Conservation (phyloP, 2,797 vertebrate genomes). For the Remorina albescens region DNA sequence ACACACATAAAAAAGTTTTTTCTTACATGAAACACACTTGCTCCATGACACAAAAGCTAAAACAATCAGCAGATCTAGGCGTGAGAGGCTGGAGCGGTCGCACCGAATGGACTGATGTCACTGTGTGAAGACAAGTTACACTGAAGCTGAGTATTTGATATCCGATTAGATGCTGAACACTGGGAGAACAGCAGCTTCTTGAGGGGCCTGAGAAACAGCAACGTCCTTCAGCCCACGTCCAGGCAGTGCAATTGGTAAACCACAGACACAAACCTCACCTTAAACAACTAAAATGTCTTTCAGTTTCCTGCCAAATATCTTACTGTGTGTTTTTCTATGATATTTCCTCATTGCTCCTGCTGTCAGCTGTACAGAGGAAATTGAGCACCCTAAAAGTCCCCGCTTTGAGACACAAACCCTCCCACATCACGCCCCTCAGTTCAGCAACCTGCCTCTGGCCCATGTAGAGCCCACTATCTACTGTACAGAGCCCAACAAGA, state of each 20-base stretch:
- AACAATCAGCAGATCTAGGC: background rate
- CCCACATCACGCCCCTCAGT: background rate
- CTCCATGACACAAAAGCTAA: background rate
- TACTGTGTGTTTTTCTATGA: background rate
- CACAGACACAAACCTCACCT: background rate
- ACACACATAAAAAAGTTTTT: no score
- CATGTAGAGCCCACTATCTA: background rate
- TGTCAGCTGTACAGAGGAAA: conserved; percentile 36
- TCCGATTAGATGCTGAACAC: conserved; percentile 19
- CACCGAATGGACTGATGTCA: no score
- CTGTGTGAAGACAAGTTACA: background rate
- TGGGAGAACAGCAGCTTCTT: background rate
- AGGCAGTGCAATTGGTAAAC: conserved; percentile 17
- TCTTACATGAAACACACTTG: background rate
- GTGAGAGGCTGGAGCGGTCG: no score
- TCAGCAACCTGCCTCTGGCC: background rate
- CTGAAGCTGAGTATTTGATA: background rate
- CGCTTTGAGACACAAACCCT: conserved; percentile 2
- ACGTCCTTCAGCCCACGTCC: background rate
- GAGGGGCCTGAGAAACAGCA: background rate
- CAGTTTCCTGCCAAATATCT: background rate
- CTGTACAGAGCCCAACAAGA: background rate
- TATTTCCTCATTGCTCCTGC: background rate
- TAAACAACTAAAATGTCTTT: background rate
- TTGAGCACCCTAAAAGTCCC: conserved; percentile 1